Percentiles rank a stretch among this genome's conserved stretches.
Evolutionary conservation across 2,888 invertebrate species (phyloP).

Genomic region (Mesorhabditis belari): DNA sequence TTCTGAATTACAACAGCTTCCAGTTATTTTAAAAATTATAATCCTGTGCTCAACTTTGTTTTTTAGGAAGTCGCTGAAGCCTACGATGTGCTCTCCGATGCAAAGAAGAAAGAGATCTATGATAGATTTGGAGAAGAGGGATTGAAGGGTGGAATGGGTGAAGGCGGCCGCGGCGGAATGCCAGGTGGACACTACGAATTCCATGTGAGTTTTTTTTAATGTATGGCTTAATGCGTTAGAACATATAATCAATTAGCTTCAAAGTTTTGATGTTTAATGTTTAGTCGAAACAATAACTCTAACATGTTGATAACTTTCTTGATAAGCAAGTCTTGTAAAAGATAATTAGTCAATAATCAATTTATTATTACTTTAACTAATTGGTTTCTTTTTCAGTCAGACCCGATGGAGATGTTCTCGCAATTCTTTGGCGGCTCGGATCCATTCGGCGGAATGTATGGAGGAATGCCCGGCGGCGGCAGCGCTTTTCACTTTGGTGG

Average conservation of each 20-base stretch:
- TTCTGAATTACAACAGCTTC: no score
- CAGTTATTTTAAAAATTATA: slow-evolving; percentile 55
- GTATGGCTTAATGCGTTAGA: no score
- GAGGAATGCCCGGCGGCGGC: slow-evolving; percentile 64
- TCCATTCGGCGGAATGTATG: slow-evolving; percentile 68
- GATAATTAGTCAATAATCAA: no score
- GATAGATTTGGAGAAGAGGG: slow-evolving; percentile 85
- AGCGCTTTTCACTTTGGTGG: no score
- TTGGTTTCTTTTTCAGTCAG: slow-evolving; percentile 70
- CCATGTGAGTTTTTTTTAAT: neutral
- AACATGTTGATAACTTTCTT: no score
- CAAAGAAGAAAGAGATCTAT: slow-evolving; percentile 80
- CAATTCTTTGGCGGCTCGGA: slow-evolving; percentile 92
- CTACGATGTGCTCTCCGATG: slow-evolving; percentile 90
- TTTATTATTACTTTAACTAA: slow-evolving; percentile 10
- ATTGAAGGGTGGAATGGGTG: slow-evolving; percentile 63
- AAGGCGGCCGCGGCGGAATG: slow-evolving; percentile 29
- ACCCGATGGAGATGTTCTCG: slow-evolving; percentile 90
- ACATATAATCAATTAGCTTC: no score
- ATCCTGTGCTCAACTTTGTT: neutral
- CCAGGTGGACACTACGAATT: slow-evolving; percentile 37
- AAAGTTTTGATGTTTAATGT: no score
- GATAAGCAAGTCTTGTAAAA: no score
- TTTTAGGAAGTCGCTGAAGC: slow-evolving; percentile 80
- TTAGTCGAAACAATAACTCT: no score